These are phyloP conservation scores for Erannis defoliaria DNA, from an alignment of 2,888 invertebrate species.

Conservation along the genomic window DNA sequence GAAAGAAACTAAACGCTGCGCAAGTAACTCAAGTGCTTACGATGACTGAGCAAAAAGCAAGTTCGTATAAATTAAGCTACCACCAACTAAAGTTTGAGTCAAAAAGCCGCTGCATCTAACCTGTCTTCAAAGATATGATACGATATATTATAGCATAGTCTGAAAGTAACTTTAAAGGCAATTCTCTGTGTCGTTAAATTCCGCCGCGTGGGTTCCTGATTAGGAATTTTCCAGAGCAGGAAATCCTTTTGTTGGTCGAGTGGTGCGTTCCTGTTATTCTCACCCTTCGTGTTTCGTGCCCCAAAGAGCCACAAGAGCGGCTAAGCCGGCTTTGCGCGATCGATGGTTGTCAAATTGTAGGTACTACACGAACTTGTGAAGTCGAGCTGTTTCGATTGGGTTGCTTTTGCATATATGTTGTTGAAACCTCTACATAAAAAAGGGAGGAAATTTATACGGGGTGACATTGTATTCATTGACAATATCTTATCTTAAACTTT, in stretches of 20 bases:
- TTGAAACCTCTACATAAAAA: not conserved
- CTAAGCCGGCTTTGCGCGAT: slow-evolving; percentile 74
- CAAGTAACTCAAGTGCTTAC: too few species aligned
- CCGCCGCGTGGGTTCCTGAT: slow-evolving; percentile 55
- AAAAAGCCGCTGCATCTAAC: too few species aligned
- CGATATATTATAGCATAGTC: not conserved
- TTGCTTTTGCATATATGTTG: not conserved
- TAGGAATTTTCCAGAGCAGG: slow-evolving; percentile 64
- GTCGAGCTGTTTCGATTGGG: slow-evolving; percentile 17
- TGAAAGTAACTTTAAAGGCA: slow-evolving; percentile 36
- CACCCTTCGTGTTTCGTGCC: slow-evolving; percentile 56
- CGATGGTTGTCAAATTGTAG: slow-evolving; percentile 65
- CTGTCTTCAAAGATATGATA: not conserved
- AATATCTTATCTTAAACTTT: too few species aligned
- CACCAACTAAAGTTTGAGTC: too few species aligned
- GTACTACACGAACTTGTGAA: slow-evolving; percentile 51
- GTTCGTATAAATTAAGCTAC: too few species aligned
- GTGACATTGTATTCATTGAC: too few species aligned
- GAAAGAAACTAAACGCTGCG: too few species aligned
- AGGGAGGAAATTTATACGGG: too few species aligned
- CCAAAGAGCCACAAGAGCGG: slow-evolving; percentile 64
- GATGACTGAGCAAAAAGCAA: too few species aligned
- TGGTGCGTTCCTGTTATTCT: slow-evolving; percentile 65
- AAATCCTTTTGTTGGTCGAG: slow-evolving; percentile 70
- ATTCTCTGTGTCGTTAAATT: slow-evolving; percentile 54